Conservation (phyloP, 2,888 invertebrate species). For the Coleophora flavipennella region DNA sequence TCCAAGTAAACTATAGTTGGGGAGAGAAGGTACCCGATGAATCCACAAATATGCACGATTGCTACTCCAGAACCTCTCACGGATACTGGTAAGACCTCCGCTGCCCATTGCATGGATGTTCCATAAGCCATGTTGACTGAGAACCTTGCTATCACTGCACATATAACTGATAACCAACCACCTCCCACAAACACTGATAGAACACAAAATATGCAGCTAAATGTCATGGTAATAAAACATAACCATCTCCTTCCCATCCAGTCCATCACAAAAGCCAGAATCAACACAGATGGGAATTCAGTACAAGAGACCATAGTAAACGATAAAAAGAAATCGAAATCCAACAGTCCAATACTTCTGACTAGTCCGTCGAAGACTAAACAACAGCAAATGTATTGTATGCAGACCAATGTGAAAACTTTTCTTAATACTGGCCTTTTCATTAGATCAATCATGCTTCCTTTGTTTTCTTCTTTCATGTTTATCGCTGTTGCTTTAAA, state of each 20-base stretch:
- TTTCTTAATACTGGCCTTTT: constrained; percentile 33
- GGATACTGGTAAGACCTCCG: constrained; percentile 39
- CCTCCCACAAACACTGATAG: constrained; percentile 28
- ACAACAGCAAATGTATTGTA: constrained; percentile 36
- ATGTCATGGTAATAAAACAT: constrained; percentile 25
- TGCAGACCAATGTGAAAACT: constrained; percentile 31
- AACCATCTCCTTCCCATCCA: constrained; percentile 42
- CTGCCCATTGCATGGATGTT: constrained; percentile 38
- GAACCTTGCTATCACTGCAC: constrained; percentile 39
- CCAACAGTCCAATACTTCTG: constrained; percentile 34
- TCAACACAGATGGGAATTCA: constrained; percentile 38
- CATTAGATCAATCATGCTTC: constrained; percentile 31
- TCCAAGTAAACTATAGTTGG: constrained; percentile 31
- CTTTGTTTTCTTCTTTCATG: constrained; percentile 22
- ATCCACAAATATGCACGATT: constrained; percentile 38
- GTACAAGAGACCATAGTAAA: constrained; percentile 42
- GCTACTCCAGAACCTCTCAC: constrained; percentile 41
- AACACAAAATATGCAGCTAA: constrained; percentile 32
- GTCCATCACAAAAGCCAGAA: constrained; percentile 40
- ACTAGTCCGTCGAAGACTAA: constrained; percentile 40
- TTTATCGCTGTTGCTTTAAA: constrained; percentile 27
- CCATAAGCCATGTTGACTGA: constrained; percentile 37
- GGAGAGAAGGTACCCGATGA: constrained; percentile 33
- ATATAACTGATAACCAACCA: constrained; percentile 32
- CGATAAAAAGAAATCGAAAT: constrained; percentile 42